Evolutionary conservation across 1,140 invertebrate species (phyloP).

Genomic region (Ostrea edulis): DNA sequence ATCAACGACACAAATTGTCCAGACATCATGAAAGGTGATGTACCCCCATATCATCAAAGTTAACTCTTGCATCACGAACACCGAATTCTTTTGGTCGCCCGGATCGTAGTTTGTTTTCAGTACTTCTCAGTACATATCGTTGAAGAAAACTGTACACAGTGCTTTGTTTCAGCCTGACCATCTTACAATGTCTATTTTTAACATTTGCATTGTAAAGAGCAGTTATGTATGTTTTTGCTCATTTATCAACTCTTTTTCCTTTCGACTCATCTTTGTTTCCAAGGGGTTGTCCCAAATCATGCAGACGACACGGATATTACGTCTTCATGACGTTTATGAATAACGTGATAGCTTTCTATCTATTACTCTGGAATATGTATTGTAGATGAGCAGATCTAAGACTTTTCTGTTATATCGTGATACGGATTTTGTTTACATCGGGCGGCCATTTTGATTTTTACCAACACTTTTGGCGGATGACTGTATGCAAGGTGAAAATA

Average conservation of each 20-base stretch:
- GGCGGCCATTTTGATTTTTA: no score
- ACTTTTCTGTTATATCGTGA: no score
- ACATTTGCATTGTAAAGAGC: neutral
- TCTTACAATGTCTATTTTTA: neutral
- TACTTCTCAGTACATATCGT: no score
- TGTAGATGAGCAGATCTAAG: no score
- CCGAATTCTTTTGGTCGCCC: neutral
- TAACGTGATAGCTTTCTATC: no score
- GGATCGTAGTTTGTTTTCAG: neutral
- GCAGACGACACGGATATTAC: no score
- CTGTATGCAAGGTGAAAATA: no score
- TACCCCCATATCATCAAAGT: slow-evolving; percentile 7
- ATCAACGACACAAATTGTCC: neutral
- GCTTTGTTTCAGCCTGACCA: neutral
- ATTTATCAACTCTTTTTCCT: neutral
- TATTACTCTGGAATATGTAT: no score
- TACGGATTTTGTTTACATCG: no score
- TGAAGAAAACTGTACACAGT: neutral
- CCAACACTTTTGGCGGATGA: no score
- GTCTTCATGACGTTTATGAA: no score
- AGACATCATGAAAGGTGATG: neutral
- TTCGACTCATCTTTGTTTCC: neutral
- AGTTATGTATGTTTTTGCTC: neutral
- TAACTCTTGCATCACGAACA: neutral
- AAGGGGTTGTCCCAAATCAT: neutral